These are phyloP conservation scores for Ramphastos sulfuratus DNA, from an alignment of 2,113 vertebrate genomes.

Conservation along the genomic window DNA sequence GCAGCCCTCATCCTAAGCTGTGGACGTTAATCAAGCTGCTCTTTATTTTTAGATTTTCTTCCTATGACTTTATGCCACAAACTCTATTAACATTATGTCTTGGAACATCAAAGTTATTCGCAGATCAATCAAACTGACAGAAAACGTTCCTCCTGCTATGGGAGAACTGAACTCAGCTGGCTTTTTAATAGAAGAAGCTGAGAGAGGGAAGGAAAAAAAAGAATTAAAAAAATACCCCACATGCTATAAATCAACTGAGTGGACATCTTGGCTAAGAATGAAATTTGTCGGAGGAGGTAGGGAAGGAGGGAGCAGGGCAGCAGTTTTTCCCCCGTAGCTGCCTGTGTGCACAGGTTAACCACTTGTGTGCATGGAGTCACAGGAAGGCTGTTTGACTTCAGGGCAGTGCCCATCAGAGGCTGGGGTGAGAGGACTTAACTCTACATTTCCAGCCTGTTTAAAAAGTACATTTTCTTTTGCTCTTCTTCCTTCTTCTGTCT, in stretches of 20 bases:
- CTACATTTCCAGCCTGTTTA: constrained; percentile 9
- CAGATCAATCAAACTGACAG: constrained; percentile 52
- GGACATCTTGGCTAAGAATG: not conserved
- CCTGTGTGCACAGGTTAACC: not conserved
- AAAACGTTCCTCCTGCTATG: not conserved
- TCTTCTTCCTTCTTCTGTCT: not conserved
- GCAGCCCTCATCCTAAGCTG: constrained; percentile 16
- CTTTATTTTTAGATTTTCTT: constrained; percentile 58
- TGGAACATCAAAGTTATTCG: constrained; percentile 59
- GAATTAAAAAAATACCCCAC: not conserved
- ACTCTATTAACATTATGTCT: constrained; percentile 52
- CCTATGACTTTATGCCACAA: constrained; percentile 7
- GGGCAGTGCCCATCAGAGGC: not conserved
- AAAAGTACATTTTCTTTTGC: not conserved
- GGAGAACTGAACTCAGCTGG: not conserved
- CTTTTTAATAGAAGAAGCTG: not conserved
- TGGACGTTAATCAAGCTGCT: constrained; percentile 37
- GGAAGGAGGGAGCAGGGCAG: not conserved
- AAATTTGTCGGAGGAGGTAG: not conserved
- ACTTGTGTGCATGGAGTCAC: not conserved
- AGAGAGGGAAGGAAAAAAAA: not conserved
- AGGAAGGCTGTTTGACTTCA: not conserved
- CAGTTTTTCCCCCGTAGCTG: not conserved
- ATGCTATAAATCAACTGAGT: not conserved
- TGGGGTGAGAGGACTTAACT: not conserved